phyloP scores from a whole-genome alignment of 2,888 invertebrate genomes.

The Cheilosia vulpina region DNA sequence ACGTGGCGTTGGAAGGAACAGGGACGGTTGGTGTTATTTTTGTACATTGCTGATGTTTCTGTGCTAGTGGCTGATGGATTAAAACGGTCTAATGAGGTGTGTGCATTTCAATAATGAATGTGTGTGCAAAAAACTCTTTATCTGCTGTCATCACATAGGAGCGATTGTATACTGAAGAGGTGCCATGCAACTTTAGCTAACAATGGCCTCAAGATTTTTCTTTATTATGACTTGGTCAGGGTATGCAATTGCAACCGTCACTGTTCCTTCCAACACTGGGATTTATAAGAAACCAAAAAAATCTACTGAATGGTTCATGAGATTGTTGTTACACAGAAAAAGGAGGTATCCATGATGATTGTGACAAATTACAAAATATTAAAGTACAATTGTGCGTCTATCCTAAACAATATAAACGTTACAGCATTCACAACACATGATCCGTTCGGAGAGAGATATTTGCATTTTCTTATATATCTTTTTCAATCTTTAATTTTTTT shows the following conservation, averaged over 20 bases:
- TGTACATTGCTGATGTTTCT: background rate
- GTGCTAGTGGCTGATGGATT: background rate
- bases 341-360: constrained; percentile 23
- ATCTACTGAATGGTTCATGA: constrained; percentile 51
- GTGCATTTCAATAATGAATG: background rate
- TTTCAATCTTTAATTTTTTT: constrained; percentile 15
- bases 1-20: background rate
- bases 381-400: constrained; percentile 73
- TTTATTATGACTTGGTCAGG: background rate
- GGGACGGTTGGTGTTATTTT: background rate
- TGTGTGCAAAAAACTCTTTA: background rate
- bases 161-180: background rate
- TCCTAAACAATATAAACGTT: constrained; percentile 56
- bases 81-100: background rate
- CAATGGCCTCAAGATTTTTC: background rate
- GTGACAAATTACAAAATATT: constrained; percentile 72
- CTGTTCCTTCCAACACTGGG: constrained; percentile 21
- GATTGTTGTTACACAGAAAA: constrained; percentile 42
- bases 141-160: background rate
- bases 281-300: constrained; percentile 13
- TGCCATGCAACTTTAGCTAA: background rate
- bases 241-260: constrained; percentile 5
- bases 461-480: constrained; percentile 27
- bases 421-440: constrained; percentile 71
- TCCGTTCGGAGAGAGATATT: constrained; percentile 58